phyloP scores from a whole-genome alignment of 2,113 vertebrate genomes.

The Microtus pennsylvanicus region DNA sequence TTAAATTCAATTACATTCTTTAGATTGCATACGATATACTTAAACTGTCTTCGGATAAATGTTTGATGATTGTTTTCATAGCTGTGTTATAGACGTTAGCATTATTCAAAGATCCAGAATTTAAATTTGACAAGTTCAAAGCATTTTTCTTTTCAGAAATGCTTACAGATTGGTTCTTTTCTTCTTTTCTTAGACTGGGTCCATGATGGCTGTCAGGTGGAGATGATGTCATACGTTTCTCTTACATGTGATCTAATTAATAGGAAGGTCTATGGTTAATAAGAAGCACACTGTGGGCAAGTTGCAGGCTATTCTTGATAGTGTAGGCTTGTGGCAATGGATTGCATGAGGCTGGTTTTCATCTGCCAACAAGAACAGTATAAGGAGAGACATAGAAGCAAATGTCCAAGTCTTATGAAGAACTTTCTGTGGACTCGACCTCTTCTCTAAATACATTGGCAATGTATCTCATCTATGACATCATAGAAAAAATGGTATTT shows the following conservation, averaged over 20 bases:
- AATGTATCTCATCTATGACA: conserved; percentile 16
- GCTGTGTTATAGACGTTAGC: conserved; percentile 28
- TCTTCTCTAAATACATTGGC: conserved; percentile 41
- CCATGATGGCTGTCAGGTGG: not conserved
- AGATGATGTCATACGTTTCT: not conserved
- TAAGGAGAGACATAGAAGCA: not conserved
- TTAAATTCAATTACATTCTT: conserved; percentile 61
- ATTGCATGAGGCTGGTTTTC: conserved; percentile 1
- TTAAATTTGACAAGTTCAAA: conserved; percentile 60
- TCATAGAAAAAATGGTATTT: conserved; percentile 41
- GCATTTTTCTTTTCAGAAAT: conserved; percentile 45
- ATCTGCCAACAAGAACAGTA: conserved; percentile 5
- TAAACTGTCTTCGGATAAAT: conserved; percentile 47
- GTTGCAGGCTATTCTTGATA: not conserved
- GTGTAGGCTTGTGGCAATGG: not conserved
- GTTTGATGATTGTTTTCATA: conserved; percentile 61
- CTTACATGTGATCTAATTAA: not conserved
- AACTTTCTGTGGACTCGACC: not conserved
- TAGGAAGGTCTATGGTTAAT: not conserved
- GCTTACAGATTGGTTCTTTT: not conserved
- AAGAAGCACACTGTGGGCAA: not conserved
- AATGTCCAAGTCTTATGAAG: conserved; percentile 22
- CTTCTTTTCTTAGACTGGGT: not conserved
- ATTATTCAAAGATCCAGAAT: conserved; percentile 58
- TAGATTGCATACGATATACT: conserved; percentile 13